Conservation (phyloP, 64 coral and sea anemone genomes). For the Orbicella faveolata region DNA sequence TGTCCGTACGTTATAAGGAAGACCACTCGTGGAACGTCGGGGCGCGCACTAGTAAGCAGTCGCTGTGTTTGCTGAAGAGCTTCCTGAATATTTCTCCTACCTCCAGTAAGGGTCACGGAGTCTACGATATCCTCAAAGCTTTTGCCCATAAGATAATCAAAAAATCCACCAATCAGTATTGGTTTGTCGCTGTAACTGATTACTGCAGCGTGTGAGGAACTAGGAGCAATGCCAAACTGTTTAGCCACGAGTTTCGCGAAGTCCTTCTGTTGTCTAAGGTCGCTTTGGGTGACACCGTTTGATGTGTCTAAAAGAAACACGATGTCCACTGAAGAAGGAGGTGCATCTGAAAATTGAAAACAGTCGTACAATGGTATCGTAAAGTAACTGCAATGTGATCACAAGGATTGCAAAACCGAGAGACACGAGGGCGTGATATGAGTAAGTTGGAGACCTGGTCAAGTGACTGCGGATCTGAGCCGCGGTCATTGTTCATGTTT, state of each 20-base stretch:
- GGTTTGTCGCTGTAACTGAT: constrained; percentile 56
- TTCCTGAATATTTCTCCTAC: constrained; percentile 58
- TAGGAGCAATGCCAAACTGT: constrained; percentile 40
- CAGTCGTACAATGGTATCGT: not conserved
- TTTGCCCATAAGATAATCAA: not conserved
- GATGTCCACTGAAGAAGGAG: constrained; percentile 34
- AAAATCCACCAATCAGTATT: constrained; percentile 40
- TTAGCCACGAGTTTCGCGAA: constrained; percentile 49
- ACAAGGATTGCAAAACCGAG: not conserved
- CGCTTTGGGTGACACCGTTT: constrained; percentile 33
- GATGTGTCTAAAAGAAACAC: constrained; percentile 78
- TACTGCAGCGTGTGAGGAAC: constrained; percentile 36
- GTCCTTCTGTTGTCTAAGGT: constrained; percentile 52
- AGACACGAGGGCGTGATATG: not conserved
- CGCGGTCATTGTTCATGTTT: no score
- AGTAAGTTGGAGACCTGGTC: no score
- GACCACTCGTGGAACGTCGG: constrained; percentile 2
- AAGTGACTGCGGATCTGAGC: no score
- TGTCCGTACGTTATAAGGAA: constrained; percentile 46
- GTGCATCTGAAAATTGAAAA: not conserved
- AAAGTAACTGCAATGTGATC: not conserved
- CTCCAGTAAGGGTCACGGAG: constrained; percentile 6
- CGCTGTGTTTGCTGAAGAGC: constrained; percentile 40
- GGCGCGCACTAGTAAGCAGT: constrained; percentile 26
- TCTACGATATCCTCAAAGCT: constrained; percentile 50